Percentiles rank a stretch among this genome's conserved stretches.
Evolutionary conservation across 2,888 invertebrate genomes (phyloP).

Genomic region (Nemotelus nigrinus): DNA sequence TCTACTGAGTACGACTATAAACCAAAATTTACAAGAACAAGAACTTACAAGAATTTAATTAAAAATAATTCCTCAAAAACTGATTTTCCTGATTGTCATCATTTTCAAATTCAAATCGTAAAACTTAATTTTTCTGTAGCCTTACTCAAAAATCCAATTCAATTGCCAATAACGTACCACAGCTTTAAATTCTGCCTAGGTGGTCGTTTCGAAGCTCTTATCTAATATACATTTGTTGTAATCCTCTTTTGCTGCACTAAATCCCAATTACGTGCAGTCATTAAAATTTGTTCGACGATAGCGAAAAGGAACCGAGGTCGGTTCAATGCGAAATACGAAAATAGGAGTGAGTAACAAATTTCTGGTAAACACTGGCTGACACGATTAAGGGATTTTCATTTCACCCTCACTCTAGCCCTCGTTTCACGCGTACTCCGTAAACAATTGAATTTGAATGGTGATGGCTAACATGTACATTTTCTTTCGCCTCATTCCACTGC

Average conservation of each 20-base stretch:
- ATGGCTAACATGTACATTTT: no score
- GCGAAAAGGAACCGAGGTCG: conserved; percentile 8
- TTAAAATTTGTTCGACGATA: conserved; percentile 25
- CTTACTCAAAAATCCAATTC: no score
- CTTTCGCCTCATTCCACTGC: not conserved
- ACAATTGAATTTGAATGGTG: not conserved
- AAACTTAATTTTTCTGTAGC: no score
- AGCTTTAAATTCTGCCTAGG: not conserved
- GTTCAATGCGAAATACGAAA: conserved; percentile 30
- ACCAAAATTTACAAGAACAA: no score
- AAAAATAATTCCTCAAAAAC: no score
- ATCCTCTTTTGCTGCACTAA: conserved; percentile 37
- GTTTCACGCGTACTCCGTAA: not conserved
- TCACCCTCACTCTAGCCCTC: not conserved
- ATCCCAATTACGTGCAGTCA: conserved; percentile 46
- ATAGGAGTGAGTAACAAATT: conserved; percentile 22
- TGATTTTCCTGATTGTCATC: no score
- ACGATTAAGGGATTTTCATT: conserved; percentile 43
- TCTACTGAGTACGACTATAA: no score
- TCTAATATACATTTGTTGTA: conserved; percentile 35
- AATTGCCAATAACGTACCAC: not conserved
- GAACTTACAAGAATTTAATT: no score
- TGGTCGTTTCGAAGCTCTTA: conserved; percentile 14
- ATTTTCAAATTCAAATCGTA: no score
- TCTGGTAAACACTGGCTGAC: conserved; percentile 37